Evolutionary conservation across 1,140 invertebrate species (phyloP), one percentile per base, ranked within the genome.

Genomic region (Pissodes strobi): DNA sequence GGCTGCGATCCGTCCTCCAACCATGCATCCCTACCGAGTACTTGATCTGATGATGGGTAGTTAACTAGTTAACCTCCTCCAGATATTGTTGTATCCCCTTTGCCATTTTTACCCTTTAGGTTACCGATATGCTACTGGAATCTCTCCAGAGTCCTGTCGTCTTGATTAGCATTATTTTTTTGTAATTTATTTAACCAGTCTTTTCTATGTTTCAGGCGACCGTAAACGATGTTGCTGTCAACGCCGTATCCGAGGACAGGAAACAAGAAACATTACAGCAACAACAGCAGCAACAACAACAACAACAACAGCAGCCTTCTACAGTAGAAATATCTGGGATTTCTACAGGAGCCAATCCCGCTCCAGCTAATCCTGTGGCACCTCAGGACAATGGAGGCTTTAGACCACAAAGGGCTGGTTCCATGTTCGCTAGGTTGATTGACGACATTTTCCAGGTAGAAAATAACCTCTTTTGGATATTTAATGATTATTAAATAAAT

Each of bases 361-460:
- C 64, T 13, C 53, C 60, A 6, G 19, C 58, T 15, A 30, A 58
- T 23, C 59, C 58, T 13, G 55, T 27, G 2, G 15, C 46, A 12
- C 63, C 53, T 8, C 19, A 41, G 19, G 52, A 63, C 9, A 66
- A 53, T 41, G 66, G 69, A 3, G 63, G 64, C n/a, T 74, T 74
- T n/a, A 70, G 69, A 48, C 72, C 73, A n/a, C 70, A 69, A 56
- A 57, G 72, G 52, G 66, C 69, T 17, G 70, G 73, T 53, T 71
- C 73, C 0, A 71, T 69, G 64, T 73, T 75, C 37, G 73, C 72
- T 10, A 67, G 73, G 57, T 71, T 75, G 9, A 75, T 75, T 43
- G 73, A 75, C 41, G 73, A 75, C 34, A 75, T 75, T 18, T 75
- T 75, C 51, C 72, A 75, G 55, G 73, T 75, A 65, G 68, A n/a